These are phyloP conservation scores for Stenolophus ochropezus DNA, from an alignment of 2,888 invertebrate species.

Conservation along the genomic window DNA sequence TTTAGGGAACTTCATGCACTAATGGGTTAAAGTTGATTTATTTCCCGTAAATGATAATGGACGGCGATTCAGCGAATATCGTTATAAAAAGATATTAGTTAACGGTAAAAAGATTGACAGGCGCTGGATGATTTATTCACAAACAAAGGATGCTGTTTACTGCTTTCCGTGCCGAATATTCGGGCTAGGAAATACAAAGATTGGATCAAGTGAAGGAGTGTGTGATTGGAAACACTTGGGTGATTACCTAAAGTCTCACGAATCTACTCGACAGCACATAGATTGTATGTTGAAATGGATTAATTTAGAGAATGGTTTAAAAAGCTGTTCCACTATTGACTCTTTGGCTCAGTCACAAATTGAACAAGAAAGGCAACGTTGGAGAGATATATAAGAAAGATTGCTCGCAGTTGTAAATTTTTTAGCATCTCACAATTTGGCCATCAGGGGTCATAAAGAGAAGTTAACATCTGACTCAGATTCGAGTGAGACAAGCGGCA, in stretches of 20 bases:
- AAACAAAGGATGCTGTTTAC: not conserved
- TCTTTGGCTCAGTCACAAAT: not conserved
- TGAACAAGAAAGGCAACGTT: not conserved
- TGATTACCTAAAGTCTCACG: too few species aligned
- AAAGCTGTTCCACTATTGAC: not conserved
- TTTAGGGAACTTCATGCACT: not conserved
- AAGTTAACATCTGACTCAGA: not conserved
- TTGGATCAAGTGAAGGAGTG: too few species aligned
- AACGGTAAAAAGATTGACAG: not conserved
- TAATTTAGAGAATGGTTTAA: not conserved
- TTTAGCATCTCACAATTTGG: not conserved
- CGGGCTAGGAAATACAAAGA: too few species aligned
- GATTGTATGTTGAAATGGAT: too few species aligned
- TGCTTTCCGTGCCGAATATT: not conserved
- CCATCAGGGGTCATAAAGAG: not conserved
- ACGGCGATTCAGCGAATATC: not conserved
- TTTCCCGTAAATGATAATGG: too few species aligned
- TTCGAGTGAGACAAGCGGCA: not conserved
- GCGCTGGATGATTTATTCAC: constrained; percentile 3
- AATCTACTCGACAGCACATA: too few species aligned
- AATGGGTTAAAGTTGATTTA: too few species aligned
- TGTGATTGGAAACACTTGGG: too few species aligned
- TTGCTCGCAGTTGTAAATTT: not conserved
- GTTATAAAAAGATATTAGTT: not conserved
- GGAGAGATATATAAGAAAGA: not conserved